Evolutionary conservation across 2,113 vertebrate species (phyloP).

Genomic region (Menidia beryllina): DNA sequence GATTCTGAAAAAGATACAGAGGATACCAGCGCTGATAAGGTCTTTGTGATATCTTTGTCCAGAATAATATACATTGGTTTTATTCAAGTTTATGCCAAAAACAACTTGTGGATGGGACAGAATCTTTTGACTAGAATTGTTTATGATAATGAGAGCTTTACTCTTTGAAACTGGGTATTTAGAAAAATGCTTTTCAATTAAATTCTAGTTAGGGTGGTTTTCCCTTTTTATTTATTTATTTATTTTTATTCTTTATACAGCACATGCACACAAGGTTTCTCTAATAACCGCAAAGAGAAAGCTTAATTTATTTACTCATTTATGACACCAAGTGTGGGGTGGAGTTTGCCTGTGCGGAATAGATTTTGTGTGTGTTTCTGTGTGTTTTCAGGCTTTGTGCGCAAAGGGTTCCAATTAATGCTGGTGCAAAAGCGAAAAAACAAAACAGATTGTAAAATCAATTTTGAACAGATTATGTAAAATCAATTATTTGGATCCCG

Average conservation of each 20-base stretch:
- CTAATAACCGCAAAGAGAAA: no score
- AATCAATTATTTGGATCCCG: no score
- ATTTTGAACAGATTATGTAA: no score
- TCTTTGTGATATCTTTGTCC: conserved; percentile 61
- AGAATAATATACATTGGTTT: conserved; percentile 66
- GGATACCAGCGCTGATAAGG: conserved; percentile 58
- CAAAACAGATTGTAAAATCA: no score
- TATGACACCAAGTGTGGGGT: no score
- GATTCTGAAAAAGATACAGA: conserved; percentile 38
- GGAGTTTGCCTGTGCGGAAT: no score
- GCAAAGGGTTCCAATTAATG: conserved; percentile 2
- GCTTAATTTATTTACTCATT: no score
- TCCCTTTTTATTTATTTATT: not conserved
- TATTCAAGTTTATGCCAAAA: conserved; percentile 62
- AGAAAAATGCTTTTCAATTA: conserved; percentile 27
- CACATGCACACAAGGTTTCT: no score
- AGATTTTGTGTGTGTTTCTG: not conserved
- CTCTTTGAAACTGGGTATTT: conserved; percentile 12
- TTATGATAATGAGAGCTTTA: conserved; percentile 27
- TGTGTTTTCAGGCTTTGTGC: conserved; percentile 62
- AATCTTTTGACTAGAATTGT: conserved; percentile 17
- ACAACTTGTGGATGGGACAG: conserved; percentile 18
- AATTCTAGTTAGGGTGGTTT: not conserved
- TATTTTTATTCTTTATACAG: not conserved
- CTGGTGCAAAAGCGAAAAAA: no score